phyloP scores from a whole-genome alignment of 2,113 vertebrate species.

The Delphinus delphis region DNA sequence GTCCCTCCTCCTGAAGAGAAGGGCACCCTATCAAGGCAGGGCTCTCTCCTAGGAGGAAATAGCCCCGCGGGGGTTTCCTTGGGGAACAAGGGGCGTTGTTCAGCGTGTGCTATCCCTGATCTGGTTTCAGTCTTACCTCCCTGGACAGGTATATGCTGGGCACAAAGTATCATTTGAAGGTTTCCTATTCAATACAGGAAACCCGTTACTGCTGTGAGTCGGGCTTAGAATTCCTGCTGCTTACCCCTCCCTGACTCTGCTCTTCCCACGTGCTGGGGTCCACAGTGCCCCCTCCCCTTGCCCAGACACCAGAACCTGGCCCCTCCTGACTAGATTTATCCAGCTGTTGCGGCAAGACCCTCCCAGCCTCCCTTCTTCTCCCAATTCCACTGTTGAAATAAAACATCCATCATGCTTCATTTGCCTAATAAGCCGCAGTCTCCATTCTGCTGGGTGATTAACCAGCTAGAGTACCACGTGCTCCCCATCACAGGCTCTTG shows the following conservation, averaged over 20 bases:
- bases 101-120: background rate
- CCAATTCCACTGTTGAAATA: background rate
- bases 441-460: slow-evolving; percentile 13
- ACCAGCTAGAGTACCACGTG: background rate
- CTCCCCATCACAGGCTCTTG: background rate
- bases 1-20: background rate
- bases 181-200: background rate
- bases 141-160: background rate
- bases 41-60: background rate
- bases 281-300: accelerated
- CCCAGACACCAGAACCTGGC: accelerated
- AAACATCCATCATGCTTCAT: background rate
- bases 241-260: background rate
- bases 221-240: background rate
- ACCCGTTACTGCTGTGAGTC: background rate
- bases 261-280: background rate
- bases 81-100: background rate
- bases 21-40: no score
- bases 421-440: background rate
- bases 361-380: background rate
- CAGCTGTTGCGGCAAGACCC: background rate
- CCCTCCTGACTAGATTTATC: background rate
- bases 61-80: background rate
- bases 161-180: background rate
- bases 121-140: background rate